These are phyloP conservation scores for Moxostoma hubbsi DNA, from an alignment of 2,797 vertebrate species.

Conservation along the genomic window DNA sequence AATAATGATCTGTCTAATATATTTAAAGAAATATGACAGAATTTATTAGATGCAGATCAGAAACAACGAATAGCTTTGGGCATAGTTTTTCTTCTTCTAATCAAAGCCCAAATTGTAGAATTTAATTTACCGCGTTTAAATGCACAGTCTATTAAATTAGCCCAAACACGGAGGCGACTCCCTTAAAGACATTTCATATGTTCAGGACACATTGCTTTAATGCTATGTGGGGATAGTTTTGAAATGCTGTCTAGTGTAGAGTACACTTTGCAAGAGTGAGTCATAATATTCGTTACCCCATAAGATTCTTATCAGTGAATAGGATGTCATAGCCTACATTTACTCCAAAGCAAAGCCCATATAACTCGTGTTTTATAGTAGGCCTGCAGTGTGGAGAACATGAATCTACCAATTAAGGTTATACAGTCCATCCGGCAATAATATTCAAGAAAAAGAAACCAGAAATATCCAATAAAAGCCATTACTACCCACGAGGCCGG, in stretches of 20 bases:
- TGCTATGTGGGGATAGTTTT: conserved; percentile 51
- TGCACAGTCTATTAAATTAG: conserved; percentile 60
- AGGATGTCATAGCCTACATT: background rate
- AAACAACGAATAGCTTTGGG: conserved; percentile 31
- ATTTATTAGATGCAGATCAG: background rate
- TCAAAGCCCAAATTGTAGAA: conserved; percentile 62
- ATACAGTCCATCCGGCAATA: background rate
- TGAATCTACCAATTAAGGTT: background rate
- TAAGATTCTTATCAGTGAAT: conserved; percentile 55
- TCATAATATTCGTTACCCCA: conserved; percentile 49
- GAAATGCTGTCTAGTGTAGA: conserved; percentile 49
- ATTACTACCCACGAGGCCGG: no score
- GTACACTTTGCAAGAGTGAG: conserved; percentile 44
- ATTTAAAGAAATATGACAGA: conserved; percentile 51
- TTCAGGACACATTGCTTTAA: conserved; percentile 59
- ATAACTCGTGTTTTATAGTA: background rate
- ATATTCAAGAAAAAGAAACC: background rate
- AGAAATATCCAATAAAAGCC: no score
- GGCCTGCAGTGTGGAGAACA: background rate
- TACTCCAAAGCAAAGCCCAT: conserved; percentile 14
- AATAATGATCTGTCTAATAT: conserved; percentile 47
- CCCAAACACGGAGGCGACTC: conserved; percentile 53
- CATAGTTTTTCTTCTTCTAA: conserved; percentile 17
- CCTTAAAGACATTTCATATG: conserved; percentile 58
- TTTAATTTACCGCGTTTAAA: conserved; percentile 58